phyloP scores from a whole-genome alignment of 2,113 vertebrate genomes.

The Mustelus asterias region DNA sequence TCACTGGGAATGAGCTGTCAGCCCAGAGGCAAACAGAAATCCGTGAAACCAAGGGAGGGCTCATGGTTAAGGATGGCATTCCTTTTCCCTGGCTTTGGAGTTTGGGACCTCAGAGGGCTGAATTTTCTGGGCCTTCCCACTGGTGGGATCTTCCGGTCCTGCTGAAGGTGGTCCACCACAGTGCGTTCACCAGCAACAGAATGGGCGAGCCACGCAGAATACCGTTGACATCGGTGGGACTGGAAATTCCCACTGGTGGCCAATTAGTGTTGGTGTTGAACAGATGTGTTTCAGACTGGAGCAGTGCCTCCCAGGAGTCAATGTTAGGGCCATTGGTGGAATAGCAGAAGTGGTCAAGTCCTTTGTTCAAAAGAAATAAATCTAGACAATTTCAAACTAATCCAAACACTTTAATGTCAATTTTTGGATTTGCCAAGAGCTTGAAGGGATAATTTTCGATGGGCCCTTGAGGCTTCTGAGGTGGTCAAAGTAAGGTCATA shows the following conservation, averaged over 20 bases:
- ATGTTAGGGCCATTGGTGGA: neutral
- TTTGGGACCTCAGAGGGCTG: neutral
- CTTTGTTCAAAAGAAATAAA: neutral
- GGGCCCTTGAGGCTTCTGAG: neutral
- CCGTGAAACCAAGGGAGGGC: neutral
- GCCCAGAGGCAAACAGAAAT: neutral
- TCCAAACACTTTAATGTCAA: neutral
- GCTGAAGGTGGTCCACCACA: no score
- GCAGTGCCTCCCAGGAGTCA: neutral
- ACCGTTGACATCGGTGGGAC: no score
- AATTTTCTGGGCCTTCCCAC: no score
- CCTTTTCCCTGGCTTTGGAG: neutral
- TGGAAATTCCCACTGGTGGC: no score
- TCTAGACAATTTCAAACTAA: neutral
- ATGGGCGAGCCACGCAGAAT: no score
- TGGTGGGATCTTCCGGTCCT: no score
- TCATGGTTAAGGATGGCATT: neutral
- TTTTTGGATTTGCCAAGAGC: neutral
- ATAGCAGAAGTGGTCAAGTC: neutral
- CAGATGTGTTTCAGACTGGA: neutral
- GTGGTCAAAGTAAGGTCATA: neutral
- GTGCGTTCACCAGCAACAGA: no score
- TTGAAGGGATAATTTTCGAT: neutral
- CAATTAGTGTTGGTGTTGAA: neutral
- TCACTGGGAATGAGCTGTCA: constrained; percentile 2